Base-by-base conservation (phyloP, 2,797 vertebrate species). In the Coluber constrictor region DNA sequence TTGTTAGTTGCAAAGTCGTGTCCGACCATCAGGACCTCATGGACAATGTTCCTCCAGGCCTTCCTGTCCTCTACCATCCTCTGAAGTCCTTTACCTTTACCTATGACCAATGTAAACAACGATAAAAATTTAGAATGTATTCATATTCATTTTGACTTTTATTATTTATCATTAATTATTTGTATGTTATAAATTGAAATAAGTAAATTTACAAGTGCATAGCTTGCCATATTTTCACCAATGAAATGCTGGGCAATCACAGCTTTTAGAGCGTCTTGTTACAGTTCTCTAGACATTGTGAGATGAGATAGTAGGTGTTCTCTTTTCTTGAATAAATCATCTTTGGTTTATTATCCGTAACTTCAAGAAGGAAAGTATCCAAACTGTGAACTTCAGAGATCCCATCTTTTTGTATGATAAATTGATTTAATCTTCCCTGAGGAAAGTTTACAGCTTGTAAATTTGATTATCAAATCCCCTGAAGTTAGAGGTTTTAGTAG, bases 361-460 rank as follows among this genome's bases (percentile, higher is more conserved):
- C 47, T 91, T 86, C 20, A 92, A 88, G 23, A 93, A 56, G 70
- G 94, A 93, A 91, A 74, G 60, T 89, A 63, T 18, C 66, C 86
- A 94, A 94, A 93, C 89, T 88, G 86, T 63, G 91, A 63, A 89
- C 92, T 92, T 60, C 55, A 86, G 11, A 94, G 93, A 88, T 91
- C 47, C 37, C 5, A 90, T 90, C 7, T 92, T 94, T 87, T 93
- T 92, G 66, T 91, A 43, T 93, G 89, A 86, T 79, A 83, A 93
- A 95, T 92, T 86, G 37, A 54, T 23, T 90, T 86, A 5, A 43
- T 56, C 2, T 56, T n/a, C 92, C n/a, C 43, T n/a, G 27, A 88
- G 86, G 37, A 93, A 90, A 90, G 83, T 60, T 43, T 90, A 23
- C 10, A 56, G 90, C 12, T 15, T 43, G 5, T 91, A 91, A 93